Percentiles rank a stretch among this genome's conserved stretches.
Evolutionary conservation across 1,140 invertebrate genomes (phyloP).

Genomic region (Drosophila repleta): DNA sequence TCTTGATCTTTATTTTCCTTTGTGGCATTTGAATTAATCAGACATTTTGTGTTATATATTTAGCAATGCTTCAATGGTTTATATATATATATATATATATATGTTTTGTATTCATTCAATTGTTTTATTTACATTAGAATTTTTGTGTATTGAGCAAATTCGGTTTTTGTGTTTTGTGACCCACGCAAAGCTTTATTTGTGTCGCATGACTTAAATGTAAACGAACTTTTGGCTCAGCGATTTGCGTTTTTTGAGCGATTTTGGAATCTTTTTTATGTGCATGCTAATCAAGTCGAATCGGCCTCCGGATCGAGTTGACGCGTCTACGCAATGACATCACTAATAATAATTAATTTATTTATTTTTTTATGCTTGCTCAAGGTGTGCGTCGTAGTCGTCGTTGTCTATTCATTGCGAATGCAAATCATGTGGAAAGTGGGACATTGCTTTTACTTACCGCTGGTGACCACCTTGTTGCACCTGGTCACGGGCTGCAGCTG

Average conservation of each 20-base stretch:
- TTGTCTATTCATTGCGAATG: constrained; percentile 22
- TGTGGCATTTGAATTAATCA: no score
- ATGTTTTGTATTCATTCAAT: neutral
- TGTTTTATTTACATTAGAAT: constrained; percentile 10
- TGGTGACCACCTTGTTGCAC: constrained; percentile 79
- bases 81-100: neutral
- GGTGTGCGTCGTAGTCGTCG: constrained; percentile 23
- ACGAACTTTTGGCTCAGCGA: constrained; percentile 1
- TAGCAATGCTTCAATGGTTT: constrained; percentile 5
- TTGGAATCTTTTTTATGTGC: constrained; percentile 30
- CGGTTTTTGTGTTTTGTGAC: constrained; percentile 8
- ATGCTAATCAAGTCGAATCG: constrained; percentile 61
- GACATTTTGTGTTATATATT: neutral
- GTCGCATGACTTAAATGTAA: constrained; percentile 13
- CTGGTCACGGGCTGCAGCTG: constrained; percentile 71
- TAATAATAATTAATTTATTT: constrained; percentile 12
- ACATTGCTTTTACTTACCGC: constrained; percentile 61
- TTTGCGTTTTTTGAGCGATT: constrained; percentile 21
- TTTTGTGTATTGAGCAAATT: constrained; percentile 1
- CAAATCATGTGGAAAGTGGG: neutral
- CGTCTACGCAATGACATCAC: constrained; percentile 65
- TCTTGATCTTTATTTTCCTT: no score
- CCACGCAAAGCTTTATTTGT: constrained; percentile 32
- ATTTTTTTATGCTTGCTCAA: constrained; percentile 33
- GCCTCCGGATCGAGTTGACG: constrained; percentile 18